These are phyloP conservation scores for Watsonalla cultraria DNA, from an alignment of 2,888 invertebrate species.

Conservation along the genomic window DNA sequence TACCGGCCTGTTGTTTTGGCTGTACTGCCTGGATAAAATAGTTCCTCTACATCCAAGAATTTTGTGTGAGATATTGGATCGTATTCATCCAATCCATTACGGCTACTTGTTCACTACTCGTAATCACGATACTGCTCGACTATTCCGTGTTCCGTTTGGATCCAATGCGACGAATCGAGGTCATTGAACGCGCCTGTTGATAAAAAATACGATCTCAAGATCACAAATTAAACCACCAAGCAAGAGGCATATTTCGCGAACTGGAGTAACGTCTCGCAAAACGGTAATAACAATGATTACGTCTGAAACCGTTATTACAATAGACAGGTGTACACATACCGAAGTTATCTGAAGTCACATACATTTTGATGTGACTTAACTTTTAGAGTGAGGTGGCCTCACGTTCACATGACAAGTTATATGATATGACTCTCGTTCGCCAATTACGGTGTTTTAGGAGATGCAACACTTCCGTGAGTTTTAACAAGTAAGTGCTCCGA, in stretches of 20 bases:
- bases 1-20: background rate
- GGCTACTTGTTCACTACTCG: slow-evolving; percentile 15
- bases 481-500: no score
- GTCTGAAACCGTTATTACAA: slow-evolving; percentile 2
- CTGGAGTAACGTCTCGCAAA: slow-evolving; percentile 20
- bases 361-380: background rate
- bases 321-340: background rate
- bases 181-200: slow-evolving; percentile 43
- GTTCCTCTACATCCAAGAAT: no score
- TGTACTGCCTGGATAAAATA: no score
- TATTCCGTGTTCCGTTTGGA: slow-evolving; percentile 34
- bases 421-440: background rate
- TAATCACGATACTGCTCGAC: slow-evolving; percentile 20
- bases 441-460: no score
- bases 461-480: no score
- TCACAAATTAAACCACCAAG: slow-evolving; percentile 33
- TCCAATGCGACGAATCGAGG: slow-evolving; percentile 39
- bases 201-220: slow-evolving; percentile 39
- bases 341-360: background rate
- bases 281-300: slow-evolving; percentile 9
- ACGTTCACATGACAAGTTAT: background rate
- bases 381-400: background rate
- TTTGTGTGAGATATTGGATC: no score
- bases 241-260: slow-evolving; percentile 28
- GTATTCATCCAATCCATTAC: no score